phyloP scores from a whole-genome alignment of 2,113 vertebrate genomes.

The Nicator chloris region DNA sequence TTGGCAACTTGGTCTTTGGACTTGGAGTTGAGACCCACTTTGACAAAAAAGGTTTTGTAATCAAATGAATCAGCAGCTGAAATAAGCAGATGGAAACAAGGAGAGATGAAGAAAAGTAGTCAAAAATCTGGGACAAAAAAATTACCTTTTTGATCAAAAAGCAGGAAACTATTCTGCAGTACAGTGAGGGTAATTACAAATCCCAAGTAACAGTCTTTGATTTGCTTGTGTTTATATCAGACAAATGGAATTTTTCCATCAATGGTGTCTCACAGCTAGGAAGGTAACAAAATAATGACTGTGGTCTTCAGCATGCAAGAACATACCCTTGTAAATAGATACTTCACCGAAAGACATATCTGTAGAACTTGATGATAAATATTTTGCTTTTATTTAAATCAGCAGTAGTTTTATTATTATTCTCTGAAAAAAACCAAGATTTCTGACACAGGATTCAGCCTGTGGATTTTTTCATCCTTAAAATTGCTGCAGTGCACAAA shows the following conservation, averaged over 20 bases:
- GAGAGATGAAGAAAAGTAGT: not conserved
- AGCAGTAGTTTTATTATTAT: not conserved
- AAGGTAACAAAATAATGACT: not conserved
- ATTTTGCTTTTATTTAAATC: not conserved
- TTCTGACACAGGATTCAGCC: not conserved
- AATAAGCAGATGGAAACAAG: not conserved
- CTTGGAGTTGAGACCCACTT: conserved; percentile 79
- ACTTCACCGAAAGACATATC: not conserved
- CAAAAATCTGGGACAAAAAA: not conserved
- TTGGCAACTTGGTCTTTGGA: conserved; percentile 67
- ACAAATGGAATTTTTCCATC: not conserved
- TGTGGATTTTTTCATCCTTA: not conserved
- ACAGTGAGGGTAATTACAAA: not conserved
- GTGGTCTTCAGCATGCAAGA: not conserved
- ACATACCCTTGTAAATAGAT: not conserved
- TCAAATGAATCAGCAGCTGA: conserved; percentile 78
- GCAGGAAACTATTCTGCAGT: not conserved
- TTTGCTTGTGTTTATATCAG: not conserved
- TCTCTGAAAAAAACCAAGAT: not conserved
- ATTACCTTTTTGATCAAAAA: not conserved
- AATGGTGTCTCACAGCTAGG: not conserved
- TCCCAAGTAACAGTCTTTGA: not conserved
- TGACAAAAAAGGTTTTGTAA: conserved; percentile 77
- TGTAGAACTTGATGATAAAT: not conserved
- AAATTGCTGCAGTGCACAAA: not conserved